Evolutionary conservation across 2,797 vertebrate species (phyloP), one percentile per base, ranked within the genome.

Genomic region (Tenualosa thibaudeaui): DNA sequence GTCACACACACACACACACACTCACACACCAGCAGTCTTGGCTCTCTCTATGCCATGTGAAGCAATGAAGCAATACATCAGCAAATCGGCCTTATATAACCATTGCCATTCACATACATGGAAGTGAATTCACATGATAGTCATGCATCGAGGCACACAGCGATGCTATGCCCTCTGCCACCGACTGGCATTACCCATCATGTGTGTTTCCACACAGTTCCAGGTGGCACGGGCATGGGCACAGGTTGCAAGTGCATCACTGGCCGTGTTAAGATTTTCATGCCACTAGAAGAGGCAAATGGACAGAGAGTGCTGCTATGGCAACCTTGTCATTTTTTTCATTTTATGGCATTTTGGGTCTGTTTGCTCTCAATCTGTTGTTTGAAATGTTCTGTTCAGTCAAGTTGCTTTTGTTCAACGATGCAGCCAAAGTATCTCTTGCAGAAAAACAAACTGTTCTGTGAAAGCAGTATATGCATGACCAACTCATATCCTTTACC

Each of bases 41-140:
- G 24, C 65, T 37, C 3, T 71, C 31, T 17, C 26, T 15, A 15
- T 13, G 10, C n/a, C 22, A 65, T 71, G 65, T 71, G 26, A 71
- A 71, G 31, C 65, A 71, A 71, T 71, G 31, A 65, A 13, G 46
- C 46, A 46, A 10, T 31, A 65, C n/a, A 24, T 65, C 65, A 71
- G 65, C 26, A 71, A 71, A 71, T 31, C 13, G 24, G 12, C 17
- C 31, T 71, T 71, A 37, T 71, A 31, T 71, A 71, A 71, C 13
- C 65, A 71, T 31, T 71, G 40, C 13, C 65, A 71, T 31, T 71
- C 65, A 71, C 65, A 71, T 26, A 71, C 65, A 71, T 71, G 31
- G 2, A 37, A 40, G 65, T 37, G 31, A 17, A 0, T 26, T 71
- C 65, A 71, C 65, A 71, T 37, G 58, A 24, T 68, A 26, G 3